Conservation (phyloP, 2,113 vertebrate species). For the human (Homo sapiens) region GRCh38 chr18:41939501-41940000, state of each 20-base stretch:
- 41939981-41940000: background rate
- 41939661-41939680: background rate
- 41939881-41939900: background rate
- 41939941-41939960: background rate
- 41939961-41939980: background rate
- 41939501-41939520: background rate
- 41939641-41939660: background rate
- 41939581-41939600: background rate
- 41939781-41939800: background rate
- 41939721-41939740: background rate
- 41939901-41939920: background rate
- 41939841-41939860: background rate
- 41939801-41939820: background rate
- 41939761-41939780: background rate
- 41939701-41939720: background rate
- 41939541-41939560: background rate
- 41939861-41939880: background rate
- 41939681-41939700: background rate
- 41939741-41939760: background rate
- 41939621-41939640: background rate
- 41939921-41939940: background rate
- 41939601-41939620: background rate
- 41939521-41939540: background rate
- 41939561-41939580: background rate
- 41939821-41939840: background rate